Evolutionary conservation across 2,888 invertebrate species (phyloP), one percentile per base, ranked within the genome.

Genomic region (Ectobius pallidus): DNA sequence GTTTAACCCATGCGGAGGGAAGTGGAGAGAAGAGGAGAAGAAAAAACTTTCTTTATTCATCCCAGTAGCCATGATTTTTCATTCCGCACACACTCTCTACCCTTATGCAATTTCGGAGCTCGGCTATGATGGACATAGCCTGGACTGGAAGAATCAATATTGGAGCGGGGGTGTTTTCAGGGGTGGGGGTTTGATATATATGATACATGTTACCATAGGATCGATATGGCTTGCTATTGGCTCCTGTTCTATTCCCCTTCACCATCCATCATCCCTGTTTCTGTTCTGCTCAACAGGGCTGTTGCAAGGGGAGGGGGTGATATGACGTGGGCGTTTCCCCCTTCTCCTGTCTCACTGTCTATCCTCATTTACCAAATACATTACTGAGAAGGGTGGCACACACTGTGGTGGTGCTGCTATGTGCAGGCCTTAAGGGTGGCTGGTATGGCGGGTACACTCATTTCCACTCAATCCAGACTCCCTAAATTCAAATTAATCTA

Each of bases 351-450:
- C 58, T 58, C 27, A 25, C 58, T 58, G 32, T 46, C 65, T 65
- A 65, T 46, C 65, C 65, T 65, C 65, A 65, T 65, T 65, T 65
- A 65, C 65, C 65, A 65, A 65, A 65, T 65, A 65, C 65, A 65
- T 65, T 65, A 46, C 65, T 44, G 65, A 65, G 65, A 20, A 65
- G 65, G 65, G 46, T 44, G 25, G 65, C 58, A 2, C n/a, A n/a
- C n/a, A 58, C 27, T 20, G 58, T 58, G 58, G 30, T 30, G 32
- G 0, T 58, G 3, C 58, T 58, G 65, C 27, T 42, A n/a, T 30
- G 65, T 44, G 65, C 65, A 65, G 65, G 30, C 65, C 42, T 16
- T 30, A 65, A 42, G 44, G 30, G 22, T 30, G 32, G 30, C 30
- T 25, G 44, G 46, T 65, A 65, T 30, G 32, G 30, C 30, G 14